Base-by-base conservation (phyloP, 1,140 invertebrate species). In the Drosophila repletoides region DNA sequence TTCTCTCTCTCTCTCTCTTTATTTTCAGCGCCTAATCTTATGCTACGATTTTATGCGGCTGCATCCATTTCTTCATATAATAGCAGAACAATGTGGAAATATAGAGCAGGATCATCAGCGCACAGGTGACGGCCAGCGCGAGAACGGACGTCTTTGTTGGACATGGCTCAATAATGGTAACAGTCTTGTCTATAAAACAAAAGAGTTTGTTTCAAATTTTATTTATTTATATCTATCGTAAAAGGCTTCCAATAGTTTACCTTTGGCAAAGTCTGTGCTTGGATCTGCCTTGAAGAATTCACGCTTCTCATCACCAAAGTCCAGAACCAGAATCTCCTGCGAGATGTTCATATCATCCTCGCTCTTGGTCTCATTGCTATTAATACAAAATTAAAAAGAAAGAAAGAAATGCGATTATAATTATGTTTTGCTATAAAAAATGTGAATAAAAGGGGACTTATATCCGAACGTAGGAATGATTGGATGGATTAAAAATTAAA, bases 281-380 rank as follows among this genome's bases (percentile, higher is more conserved):
- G 93, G 93, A 79, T 95, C 95, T 31, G 93, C 95, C 81, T 95
- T 94, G 24, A 96, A 92, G 89, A 94, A 96, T 41, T 96, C 95
- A 72, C 95, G 95, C 77, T 96, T 95, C 41, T 97, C 95, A 91
- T 97, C 96, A 15, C 96, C 96, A 79, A 97, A 95, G 91, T 98
- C 97, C 12, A 98, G 91, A 2, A 98, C 97, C 2, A 98, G 91
- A 87, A 98, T 98, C 91, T 98, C 97, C 89, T 97, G 96, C 4
- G 96, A 97, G 22, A 98, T 93, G 53, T 97, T 98, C 95, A 98
- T 97, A 88, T 98, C 96, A 74, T 96, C 95, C 36, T 95, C 94
- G 66, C 93, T 93, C 74, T 92, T 93, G 26, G 92, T 93, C 43
- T 92, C 91, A 61, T 91, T 92, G 66, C 90, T 92, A 15, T 9